Conservation (phyloP, 2,888 invertebrate genomes). For the Andrena praecox region DNA sequence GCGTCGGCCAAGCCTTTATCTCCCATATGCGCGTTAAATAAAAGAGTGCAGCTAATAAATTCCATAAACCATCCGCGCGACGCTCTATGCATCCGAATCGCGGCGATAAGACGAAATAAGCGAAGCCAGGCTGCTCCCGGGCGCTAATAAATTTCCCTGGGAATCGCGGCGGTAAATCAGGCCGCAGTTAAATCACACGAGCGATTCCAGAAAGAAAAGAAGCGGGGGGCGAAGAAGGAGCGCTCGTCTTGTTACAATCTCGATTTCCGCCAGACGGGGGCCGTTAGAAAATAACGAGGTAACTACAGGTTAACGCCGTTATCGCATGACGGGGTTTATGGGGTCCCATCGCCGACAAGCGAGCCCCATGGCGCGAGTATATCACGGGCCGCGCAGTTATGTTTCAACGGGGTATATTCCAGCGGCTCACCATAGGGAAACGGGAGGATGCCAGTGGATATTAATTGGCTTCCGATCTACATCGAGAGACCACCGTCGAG, state of each 20-base stretch:
- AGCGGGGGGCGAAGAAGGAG: not conserved
- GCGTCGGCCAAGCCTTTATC: not conserved
- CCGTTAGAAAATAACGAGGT: slow-evolving; percentile 75
- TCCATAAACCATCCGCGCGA: slow-evolving; percentile 19
- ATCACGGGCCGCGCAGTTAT: slow-evolving; percentile 76
- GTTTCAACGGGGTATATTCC: slow-evolving; percentile 75
- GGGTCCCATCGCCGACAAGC: slow-evolving; percentile 78
- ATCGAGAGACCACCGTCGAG: slow-evolving; percentile 66
- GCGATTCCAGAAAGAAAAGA: slow-evolving; percentile 36
- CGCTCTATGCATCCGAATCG: slow-evolving; percentile 31
- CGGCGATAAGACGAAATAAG: slow-evolving; percentile 39
- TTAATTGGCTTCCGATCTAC: slow-evolving; percentile 83
- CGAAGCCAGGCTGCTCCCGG: not conserved
- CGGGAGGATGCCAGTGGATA: slow-evolving; percentile 67
- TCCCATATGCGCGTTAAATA: not conserved
- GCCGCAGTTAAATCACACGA: slow-evolving; percentile 44
- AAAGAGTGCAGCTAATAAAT: slow-evolving; percentile 33
- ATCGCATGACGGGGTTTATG: slow-evolving; percentile 76
- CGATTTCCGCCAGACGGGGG: slow-evolving; percentile 59
- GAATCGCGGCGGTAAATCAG: slow-evolving; percentile 52
- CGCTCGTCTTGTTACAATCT: slow-evolving; percentile 49
- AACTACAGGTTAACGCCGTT: slow-evolving; percentile 78
- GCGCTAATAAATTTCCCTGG: slow-evolving; percentile 47
- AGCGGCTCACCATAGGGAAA: slow-evolving; percentile 49
- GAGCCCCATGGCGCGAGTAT: slow-evolving; percentile 80